Percentiles rank a stretch among this genome's conserved stretches.
phyloP scores from a whole-genome alignment of 2,888 invertebrate species.

The Lithosia quadra region DNA sequence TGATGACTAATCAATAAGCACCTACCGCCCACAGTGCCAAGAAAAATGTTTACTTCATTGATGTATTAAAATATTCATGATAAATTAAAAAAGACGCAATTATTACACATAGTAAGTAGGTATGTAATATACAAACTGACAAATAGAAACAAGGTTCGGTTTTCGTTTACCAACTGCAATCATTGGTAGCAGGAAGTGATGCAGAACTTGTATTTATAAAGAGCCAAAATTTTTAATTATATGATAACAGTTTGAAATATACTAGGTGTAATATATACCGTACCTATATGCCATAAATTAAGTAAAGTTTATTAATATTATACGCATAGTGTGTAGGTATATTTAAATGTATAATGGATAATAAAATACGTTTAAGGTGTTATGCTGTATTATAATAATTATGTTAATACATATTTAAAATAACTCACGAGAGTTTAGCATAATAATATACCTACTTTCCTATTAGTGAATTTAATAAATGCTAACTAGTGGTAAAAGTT shows the following conservation, averaged over 20 bases:
- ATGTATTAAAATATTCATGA: background rate
- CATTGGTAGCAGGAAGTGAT: constrained; percentile 3
- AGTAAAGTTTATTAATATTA: background rate
- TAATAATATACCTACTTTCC: background rate
- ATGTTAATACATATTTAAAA: background rate
- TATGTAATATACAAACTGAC: background rate
- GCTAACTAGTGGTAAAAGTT: background rate
- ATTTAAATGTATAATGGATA: background rate
- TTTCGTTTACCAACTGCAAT: background rate
- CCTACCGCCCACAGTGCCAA: too few species aligned
- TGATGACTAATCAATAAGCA: too few species aligned
- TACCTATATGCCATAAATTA: background rate
- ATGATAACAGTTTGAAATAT: background rate
- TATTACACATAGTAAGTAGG: background rate
- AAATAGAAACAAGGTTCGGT: background rate
- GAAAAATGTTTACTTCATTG: too few species aligned
- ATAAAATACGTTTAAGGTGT: background rate
- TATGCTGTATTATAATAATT: background rate
- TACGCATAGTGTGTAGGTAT: background rate
- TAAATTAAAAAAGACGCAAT: background rate
- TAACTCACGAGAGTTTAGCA: background rate
- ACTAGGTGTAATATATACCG: too few species aligned
- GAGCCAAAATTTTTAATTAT: constrained; percentile 1
- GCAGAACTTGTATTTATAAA: background rate
- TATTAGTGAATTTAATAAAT: background rate